Evolutionary conservation across 92 coral and sea anemone genomes (phyloP).

Genomic region (Epizoanthus illoricatus): DNA sequence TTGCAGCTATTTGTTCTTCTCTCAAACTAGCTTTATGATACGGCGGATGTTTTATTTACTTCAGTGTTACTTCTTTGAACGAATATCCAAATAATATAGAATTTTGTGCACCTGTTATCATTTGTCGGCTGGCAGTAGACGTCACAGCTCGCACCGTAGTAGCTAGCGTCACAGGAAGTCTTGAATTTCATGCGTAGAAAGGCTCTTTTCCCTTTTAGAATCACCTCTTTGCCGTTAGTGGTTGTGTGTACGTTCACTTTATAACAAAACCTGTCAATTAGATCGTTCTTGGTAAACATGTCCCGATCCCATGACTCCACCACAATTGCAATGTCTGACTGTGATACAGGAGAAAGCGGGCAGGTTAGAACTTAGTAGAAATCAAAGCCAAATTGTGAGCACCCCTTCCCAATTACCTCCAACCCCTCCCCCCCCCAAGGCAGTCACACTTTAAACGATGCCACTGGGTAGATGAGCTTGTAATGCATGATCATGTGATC

Average conservation of each 20-base stretch:
- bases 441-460: conserved; percentile 11
- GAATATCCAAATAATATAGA: too few species aligned
- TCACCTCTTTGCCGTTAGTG: conserved; percentile 28
- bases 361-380: not conserved
- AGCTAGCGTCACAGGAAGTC: conserved; percentile 39
- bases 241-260: conserved; percentile 28
- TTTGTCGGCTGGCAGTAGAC: conserved; percentile 11
- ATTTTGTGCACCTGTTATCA: conserved; percentile 2
- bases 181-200: conserved; percentile 40
- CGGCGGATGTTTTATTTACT: too few species aligned
- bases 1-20: too few species aligned
- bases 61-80: too few species aligned
- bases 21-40: too few species aligned
- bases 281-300: conserved; percentile 40
- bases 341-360: not conserved
- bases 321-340: conserved; percentile 25
- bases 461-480: conserved; percentile 18
- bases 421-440: too few species aligned
- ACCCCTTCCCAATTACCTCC: not conserved
- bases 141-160: conserved; percentile 15
- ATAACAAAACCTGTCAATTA: conserved; percentile 51
- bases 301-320: conserved; percentile 63
- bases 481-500: conserved; percentile 32
- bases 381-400: not conserved
- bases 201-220: conserved; percentile 54